These are phyloP conservation scores for Macrobrachium nipponense DNA, from an alignment of 1,140 invertebrate species.

Conservation along the genomic window DNA sequence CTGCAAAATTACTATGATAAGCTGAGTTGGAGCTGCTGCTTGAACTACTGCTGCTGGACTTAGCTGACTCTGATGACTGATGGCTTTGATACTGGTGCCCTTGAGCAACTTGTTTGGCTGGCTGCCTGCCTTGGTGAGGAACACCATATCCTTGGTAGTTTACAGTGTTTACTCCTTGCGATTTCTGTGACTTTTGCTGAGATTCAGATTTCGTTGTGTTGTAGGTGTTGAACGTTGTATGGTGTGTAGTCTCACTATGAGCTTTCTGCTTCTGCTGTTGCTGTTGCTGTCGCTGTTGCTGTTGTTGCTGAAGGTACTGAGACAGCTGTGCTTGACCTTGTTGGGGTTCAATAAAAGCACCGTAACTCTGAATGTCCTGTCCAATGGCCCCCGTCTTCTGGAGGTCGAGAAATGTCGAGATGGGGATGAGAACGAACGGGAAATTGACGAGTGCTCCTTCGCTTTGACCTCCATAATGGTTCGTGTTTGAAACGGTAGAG, in stretches of 20 bases:
- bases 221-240: slow-evolving; percentile 28
- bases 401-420: slow-evolving; percentile 49
- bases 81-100: slow-evolving; percentile 41
- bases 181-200: slow-evolving; percentile 3
- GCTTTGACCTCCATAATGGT: background rate
- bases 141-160: slow-evolving; percentile 26
- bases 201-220: slow-evolving; percentile 26
- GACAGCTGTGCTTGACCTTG: slow-evolving; percentile 12
- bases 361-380: slow-evolving; percentile 48
- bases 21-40: background rate
- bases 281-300: slow-evolving; percentile 40
- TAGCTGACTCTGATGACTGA: slow-evolving; percentile 26
- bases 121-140: slow-evolving; percentile 1
- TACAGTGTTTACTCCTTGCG: background rate
- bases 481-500: slow-evolving; percentile 16
- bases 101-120: background rate
- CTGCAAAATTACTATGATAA: background rate
- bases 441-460: slow-evolving; percentile 40
- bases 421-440: slow-evolving; percentile 51
- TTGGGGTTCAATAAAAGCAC: slow-evolving; percentile 43
- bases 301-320: slow-evolving; percentile 10
- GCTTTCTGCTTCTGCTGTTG: slow-evolving; percentile 5
- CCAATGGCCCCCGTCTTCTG: slow-evolving; percentile 46
- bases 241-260: slow-evolving; percentile 31
- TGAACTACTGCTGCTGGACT: slow-evolving; percentile 31